Base-by-base conservation (phyloP, 2,888 invertebrate genomes). In the Endotricha flammealis region DNA sequence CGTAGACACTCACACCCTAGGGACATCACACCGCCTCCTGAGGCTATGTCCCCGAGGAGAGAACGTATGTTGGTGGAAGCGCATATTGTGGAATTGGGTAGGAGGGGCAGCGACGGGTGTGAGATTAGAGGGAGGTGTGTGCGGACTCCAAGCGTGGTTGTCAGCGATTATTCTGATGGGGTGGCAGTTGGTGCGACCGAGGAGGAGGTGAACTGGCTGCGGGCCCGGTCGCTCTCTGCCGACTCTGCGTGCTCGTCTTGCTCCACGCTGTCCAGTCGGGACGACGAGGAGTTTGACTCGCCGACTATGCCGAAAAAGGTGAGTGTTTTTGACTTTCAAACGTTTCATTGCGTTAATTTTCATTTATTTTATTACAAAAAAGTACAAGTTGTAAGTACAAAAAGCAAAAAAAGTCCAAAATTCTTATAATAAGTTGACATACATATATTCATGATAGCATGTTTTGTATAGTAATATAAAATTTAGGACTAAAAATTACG, bases 161-260 rank as follows among this genome's bases (percentile, higher is more conserved):
- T 95, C 25, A 95, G 94, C 60, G 95, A 95, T 68, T 95, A 95
- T 61, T 94, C 94, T 0, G 95, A 95, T 58, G 94, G 81, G 0
- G 64, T 76, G 14, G 81, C 77, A 1, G 83, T 81, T 6, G 86
- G 86, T 2, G 85, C 83, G 2, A 81, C 83, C 0, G 73, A 73
- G 36, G 85, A 82, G 53, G 86, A 85, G 51, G 81, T 79, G 47
- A 64, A 76, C 54, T 85, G 86, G 86, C 57, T 86, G 48, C 51
- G 86, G 22, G 66, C 86, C 35, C 59, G 89, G 32, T 79, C 88
- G 0, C 76, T 89, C 46, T 89, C 90, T 8, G 89, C 92, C 0
- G 90, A 90, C 37, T 93, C 94, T 1, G 91, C 92, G 42, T 93
- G 93, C 62, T 93, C 93, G 4, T 92, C 91, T 2, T 92, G 91